Percentiles rank a stretch among this genome's conserved stretches.
These are phyloP conservation scores for Melanaphis sacchari DNA, from an alignment of 1,140 invertebrate species.

Conservation along the genomic window DNA sequence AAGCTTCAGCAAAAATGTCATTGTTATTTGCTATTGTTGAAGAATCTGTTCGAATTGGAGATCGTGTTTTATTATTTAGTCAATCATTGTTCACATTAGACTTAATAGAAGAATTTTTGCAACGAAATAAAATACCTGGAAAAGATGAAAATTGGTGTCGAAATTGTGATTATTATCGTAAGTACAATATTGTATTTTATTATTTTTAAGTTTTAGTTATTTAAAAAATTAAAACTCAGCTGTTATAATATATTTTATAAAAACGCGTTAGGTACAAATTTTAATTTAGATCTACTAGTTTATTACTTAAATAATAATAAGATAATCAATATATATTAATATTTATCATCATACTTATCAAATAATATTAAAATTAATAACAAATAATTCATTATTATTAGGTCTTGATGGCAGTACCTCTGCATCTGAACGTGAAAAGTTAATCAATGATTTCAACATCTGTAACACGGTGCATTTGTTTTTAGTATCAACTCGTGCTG, in stretches of 20 bases:
- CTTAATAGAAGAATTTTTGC: slow-evolving; percentile 95
- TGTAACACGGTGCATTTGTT: slow-evolving; percentile 90
- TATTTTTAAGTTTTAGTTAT: not conserved
- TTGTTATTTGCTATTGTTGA: slow-evolving; percentile 92
- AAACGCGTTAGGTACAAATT: not conserved
- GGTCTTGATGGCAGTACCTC: slow-evolving; percentile 94
- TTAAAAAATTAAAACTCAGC: not conserved
- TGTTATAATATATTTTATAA: not conserved
- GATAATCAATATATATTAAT: not conserved
- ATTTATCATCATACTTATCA: not conserved
- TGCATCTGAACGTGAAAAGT: slow-evolving; percentile 90
- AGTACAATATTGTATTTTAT: slow-evolving; percentile 64
- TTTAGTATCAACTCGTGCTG: slow-evolving; percentile 95
- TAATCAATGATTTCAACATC: slow-evolving; percentile 97
- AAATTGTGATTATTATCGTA: slow-evolving; percentile 91
- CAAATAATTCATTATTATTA: slow-evolving; percentile 62
- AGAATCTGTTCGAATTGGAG: slow-evolving; percentile 84
- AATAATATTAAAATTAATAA: not conserved
- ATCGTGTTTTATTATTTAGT: slow-evolving; percentile 95
- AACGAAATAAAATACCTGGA: slow-evolving; percentile 78
- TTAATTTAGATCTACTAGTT: not conserved
- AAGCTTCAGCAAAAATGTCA: slow-evolving; percentile 95
- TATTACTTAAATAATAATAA: not conserved
- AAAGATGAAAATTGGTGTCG: slow-evolving; percentile 79
- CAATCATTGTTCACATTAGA: slow-evolving; percentile 95